These are phyloP conservation scores for Drosophila subobscura DNA, from an alignment of 1,140 invertebrate species.

Conservation along the genomic window DNA sequence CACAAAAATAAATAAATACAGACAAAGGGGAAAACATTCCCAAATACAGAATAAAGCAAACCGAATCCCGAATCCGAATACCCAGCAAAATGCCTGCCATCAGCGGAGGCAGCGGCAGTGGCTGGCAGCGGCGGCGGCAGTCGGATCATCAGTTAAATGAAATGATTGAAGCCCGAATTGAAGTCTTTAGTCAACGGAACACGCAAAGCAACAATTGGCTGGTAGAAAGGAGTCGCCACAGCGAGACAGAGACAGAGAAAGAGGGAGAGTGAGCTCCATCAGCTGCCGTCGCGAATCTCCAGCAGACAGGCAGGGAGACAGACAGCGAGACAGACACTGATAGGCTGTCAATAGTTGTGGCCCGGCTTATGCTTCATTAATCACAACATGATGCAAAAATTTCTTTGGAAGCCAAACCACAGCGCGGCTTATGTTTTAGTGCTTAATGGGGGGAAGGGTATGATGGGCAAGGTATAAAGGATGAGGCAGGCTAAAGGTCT, in stretches of 20 bases:
- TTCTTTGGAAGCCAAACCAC: constrained; percentile 34
- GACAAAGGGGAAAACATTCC: background rate
- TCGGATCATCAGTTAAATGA: constrained; percentile 80
- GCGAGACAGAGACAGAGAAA: background rate
- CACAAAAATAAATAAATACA: constrained; percentile 20
- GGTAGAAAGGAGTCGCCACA: background rate
- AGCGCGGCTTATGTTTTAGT: constrained; percentile 5
- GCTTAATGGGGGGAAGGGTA: background rate
- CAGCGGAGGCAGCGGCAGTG: constrained; percentile 19
- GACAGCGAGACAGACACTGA: constrained; percentile 43
- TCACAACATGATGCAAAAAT: constrained; percentile 71
- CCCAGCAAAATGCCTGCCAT: constrained; percentile 52
- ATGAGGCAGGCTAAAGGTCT: no score
- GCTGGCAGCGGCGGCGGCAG: constrained; percentile 34
- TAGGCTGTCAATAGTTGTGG: constrained; percentile 75
- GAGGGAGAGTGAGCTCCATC: constrained; percentile 7
- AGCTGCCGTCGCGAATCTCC: constrained; percentile 1
- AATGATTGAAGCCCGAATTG: constrained; percentile 80
- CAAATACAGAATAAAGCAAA: background rate
- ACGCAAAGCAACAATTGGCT: constrained; percentile 78
- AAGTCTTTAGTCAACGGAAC: constrained; percentile 79
- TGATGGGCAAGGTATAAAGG: background rate
- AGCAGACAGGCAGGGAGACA: background rate
- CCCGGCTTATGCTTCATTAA: constrained; percentile 70
- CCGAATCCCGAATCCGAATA: constrained; percentile 7